Evolutionary conservation across 2,888 invertebrate species (phyloP), one percentile per base, ranked within the genome.

Genomic region (Leucozona laternaria): DNA sequence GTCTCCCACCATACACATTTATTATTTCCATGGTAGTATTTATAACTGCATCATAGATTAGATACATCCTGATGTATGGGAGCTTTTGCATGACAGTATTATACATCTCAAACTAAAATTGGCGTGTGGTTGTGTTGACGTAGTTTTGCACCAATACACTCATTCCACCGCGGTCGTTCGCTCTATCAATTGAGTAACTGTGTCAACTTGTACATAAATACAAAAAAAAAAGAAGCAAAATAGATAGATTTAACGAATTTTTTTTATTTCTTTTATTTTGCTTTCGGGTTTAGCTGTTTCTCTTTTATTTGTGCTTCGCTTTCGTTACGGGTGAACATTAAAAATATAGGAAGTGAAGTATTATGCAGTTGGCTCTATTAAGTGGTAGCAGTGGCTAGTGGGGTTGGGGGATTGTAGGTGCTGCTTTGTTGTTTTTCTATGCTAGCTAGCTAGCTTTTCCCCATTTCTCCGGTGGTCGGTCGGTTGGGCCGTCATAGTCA

Each of bases 141-240:
- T 80, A 73, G 62, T 66, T 62, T 60, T 31, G 2, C 64, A 81
- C 81, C 43, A 53, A 82, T 58, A 86, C 86, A 75, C 17, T 75
- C 64, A 60, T 48, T 13, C 20, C 15, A 13, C n/a, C 34, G 86
- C 87, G 87, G 87, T 87, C 87, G 83, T 83, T 83, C 82, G 75
- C 87, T 87, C 79, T 79, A 83, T 83, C 87, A 83, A 87, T 87
- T 87, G 79, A 87, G 79, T 87, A 87, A 87, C 87, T 87, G 87
- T 87, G 87, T 87, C 87, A 87, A 87, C 83, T 86, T 79, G 79
- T 83, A 66, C 55, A 79, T 73, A 79, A 50, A 68, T 37, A 43
- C 25, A 64, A 53, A 71, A 62, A 62, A 72, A 77, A 71, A 62
- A 62, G 68, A 77, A 58, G 72, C 77, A 50, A 62, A 43, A 66